Evolutionary conservation across 1,140 invertebrate species (phyloP).

Genomic region (Hylaeus anthracinus): DNA sequence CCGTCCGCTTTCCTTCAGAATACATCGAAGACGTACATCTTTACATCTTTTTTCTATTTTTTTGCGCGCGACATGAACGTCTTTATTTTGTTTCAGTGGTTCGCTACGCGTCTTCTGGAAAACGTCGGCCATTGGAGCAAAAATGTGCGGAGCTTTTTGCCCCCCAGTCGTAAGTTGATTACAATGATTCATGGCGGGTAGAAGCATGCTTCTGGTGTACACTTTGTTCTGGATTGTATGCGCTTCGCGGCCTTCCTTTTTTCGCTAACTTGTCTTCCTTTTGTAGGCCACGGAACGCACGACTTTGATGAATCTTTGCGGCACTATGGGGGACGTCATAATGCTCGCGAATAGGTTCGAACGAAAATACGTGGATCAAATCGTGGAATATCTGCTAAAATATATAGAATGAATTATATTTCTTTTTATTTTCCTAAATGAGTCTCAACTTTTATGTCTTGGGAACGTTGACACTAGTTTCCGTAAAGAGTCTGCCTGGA

Average conservation of each 20-base stretch:
- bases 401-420: no score
- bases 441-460: neutral
- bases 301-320: no score
- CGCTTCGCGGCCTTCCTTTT: neutral
- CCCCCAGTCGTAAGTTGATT: conserved; percentile 53
- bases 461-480: neutral
- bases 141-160: conserved; percentile 40
- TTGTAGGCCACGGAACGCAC: neutral
- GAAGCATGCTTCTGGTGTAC: conserved; percentile 17
- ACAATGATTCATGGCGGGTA: conserved; percentile 50
- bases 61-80: conserved; percentile 28
- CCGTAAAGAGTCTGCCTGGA: neutral
- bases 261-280: neutral
- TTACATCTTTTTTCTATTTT: neutral
- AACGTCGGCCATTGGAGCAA: neutral
- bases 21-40: neutral
- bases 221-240: neutral
- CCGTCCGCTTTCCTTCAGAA: conserved; percentile 5
- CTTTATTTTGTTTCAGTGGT: conserved; percentile 40
- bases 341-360: no score
- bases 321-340: no score
- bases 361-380: no score
- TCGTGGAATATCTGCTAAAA: no score
- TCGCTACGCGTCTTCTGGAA: neutral
- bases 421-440: neutral